These are phyloP conservation scores for Lineus longissimus DNA, from an alignment of 1,140 invertebrate genomes.

Conservation along the genomic window DNA sequence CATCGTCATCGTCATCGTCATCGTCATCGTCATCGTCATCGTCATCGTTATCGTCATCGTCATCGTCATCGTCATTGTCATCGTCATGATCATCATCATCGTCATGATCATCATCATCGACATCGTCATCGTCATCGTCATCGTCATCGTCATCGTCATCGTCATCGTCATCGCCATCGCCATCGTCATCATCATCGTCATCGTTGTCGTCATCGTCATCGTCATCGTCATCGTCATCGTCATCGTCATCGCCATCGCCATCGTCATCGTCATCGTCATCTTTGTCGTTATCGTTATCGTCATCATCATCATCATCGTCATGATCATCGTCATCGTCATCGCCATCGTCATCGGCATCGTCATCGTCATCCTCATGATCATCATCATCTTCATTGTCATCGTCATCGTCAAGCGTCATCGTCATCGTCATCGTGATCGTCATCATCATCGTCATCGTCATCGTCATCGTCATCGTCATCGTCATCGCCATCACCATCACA, in stretches of 20 bases:
- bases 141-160: background rate
- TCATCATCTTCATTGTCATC: conserved; percentile 11
- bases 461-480: conserved; percentile 13
- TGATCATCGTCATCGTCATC: too few relatives aligned
- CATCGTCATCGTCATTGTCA: background rate
- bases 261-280: conserved; percentile 27
- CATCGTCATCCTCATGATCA: too few relatives aligned
- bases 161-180: background rate
- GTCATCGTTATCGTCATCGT: background rate
- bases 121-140: background rate
- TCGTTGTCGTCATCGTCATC: background rate
- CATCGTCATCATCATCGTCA: background rate
- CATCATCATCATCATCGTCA: too few relatives aligned
- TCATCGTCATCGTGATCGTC: conserved; percentile 1
- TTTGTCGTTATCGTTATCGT: too few relatives aligned
- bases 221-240: conserved; percentile 10
- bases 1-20: background rate
- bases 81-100: too few relatives aligned
- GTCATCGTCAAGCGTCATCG: too few relatives aligned
- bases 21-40: background rate
- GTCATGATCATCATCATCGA: too few relatives aligned
- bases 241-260: conserved; percentile 22
- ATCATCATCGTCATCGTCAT: conserved; percentile 12
- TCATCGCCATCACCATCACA: too few relatives aligned
- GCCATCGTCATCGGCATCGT: too few relatives aligned